Base-by-base conservation (phyloP, 1,140 invertebrate species). In the Bombus waltoni region DNA sequence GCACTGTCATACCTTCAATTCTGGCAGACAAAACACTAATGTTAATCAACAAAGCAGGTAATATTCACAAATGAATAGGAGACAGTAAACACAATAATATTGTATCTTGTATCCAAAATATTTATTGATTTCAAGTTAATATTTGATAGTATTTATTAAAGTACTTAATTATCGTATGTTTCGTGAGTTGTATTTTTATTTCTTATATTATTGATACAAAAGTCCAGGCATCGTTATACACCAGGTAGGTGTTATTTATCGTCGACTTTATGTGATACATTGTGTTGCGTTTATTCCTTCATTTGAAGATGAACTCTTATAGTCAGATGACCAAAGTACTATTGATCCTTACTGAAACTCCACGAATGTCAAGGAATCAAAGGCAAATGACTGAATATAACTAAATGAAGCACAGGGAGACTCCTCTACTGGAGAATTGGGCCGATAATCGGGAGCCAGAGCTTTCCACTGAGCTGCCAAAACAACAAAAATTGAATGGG, bases 1-100 rank as follows among this genome's bases (percentile, higher is more conserved):
- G 85, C 94, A 95, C 83, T 94, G 94, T 92, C 95, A 96, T 94
- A 95, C 95, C 89, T 95, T 95, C 90, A 94, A 95, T 92, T 93
- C 95, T 88, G 94, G 95, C 88, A 96, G 96, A 90, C 95, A 96
- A 92, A 92, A 92, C 89, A 91, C 94, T 86, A 95, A 95, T 90
- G 92, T 95, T 91, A 94, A 94, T 90, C 93, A 95, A 76, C 95
- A 95, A 87, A 96, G 95, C 94, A 96, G 96, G 96, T 96, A 96
- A 95, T 92, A 81, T 85, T 90, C 38, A 90, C 76, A 83, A 83
- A 79, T 70, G 85, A 86, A 75, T 59, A n/a, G 62, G 86, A 76
- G 68, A 85, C 59, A 68, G 47, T 44, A 75, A 78, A 76, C 25
- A 78, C 13, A 79, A 53, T 53, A 53, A 53, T 53, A 10, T 44